Percentiles rank a stretch among this genome's conserved stretches.
Conservation (phyloP, 2,888 invertebrate genomes). For the Brassicogethes aeneus region DNA sequence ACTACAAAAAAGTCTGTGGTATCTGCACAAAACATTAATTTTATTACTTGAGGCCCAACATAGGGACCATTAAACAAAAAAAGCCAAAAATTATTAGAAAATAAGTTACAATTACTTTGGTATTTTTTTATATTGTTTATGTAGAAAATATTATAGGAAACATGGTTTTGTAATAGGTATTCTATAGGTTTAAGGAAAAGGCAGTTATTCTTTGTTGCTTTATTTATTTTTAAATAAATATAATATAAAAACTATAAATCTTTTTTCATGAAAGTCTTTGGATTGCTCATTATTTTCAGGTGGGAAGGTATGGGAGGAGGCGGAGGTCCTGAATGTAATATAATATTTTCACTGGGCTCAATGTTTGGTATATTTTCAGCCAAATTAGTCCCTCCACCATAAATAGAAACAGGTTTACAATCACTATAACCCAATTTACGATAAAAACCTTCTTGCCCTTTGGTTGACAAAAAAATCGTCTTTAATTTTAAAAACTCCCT, state of each 20-base stretch:
- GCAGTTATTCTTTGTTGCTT: too few relatives aligned
- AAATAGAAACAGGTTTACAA: constrained; percentile 63
- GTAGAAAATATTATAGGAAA: not conserved
- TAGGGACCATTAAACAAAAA: constrained; percentile 6
- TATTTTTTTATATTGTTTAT: not conserved
- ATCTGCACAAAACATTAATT: constrained; percentile 43
- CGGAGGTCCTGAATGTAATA: constrained; percentile 7
- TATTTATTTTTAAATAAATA: too few relatives aligned
- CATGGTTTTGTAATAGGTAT: not conserved
- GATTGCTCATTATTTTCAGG: constrained; percentile 3
- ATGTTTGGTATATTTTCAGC: constrained; percentile 37
- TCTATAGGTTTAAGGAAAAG: too few relatives aligned
- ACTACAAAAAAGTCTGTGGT: constrained; percentile 57
- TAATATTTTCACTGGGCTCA: constrained; percentile 4
- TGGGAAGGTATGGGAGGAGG: constrained; percentile 21
- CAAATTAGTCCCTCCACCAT: constrained; percentile 53
- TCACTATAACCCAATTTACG: constrained; percentile 60
- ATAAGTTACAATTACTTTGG: too few relatives aligned
- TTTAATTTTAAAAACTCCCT: constrained; percentile 51
- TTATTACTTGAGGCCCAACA: not conserved
- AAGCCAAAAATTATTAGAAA: constrained; percentile 1
- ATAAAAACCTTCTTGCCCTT: constrained; percentile 69
- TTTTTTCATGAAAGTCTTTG: constrained; percentile 22
- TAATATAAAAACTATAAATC: constrained; percentile 13
- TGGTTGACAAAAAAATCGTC: constrained; percentile 46